Conservation (phyloP, 2,797 vertebrate species). For the Bovichtus variegatus region DNA sequence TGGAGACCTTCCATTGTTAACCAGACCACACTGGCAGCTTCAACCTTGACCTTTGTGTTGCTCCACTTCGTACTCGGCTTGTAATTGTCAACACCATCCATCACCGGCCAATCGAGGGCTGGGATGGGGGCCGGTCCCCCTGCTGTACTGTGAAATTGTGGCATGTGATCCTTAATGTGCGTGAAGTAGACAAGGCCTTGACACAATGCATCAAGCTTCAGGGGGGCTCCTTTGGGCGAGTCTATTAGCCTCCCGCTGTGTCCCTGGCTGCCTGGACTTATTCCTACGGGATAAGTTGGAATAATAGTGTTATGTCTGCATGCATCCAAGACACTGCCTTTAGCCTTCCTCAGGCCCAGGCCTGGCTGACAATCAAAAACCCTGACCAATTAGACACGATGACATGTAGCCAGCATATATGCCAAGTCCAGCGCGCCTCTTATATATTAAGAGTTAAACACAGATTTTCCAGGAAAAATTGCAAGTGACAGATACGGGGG, state of each 20-base stretch:
- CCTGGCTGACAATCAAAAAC: slow-evolving; percentile 69
- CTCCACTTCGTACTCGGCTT: slow-evolving; percentile 81
- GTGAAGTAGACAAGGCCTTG: slow-evolving; percentile 87
- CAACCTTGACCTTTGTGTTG: slow-evolving; percentile 85
- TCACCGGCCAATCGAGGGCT: slow-evolving; percentile 74
- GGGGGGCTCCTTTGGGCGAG: slow-evolving; percentile 76
- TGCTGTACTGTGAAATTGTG: slow-evolving; percentile 88
- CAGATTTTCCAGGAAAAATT: not conserved
- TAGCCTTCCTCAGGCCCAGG: slow-evolving; percentile 40
- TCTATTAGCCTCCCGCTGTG: slow-evolving; percentile 85
- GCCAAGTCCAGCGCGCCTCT: not conserved
- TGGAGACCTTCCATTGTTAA: slow-evolving; percentile 78
- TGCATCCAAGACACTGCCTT: slow-evolving; percentile 62
- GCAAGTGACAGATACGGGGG: not conserved
- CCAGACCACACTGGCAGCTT: slow-evolving; percentile 77
- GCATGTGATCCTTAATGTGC: slow-evolving; percentile 89
- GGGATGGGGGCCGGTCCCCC: slow-evolving; percentile 71
- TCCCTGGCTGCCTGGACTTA: slow-evolving; percentile 76
- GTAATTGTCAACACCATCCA: slow-evolving; percentile 85
- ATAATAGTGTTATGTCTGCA: slow-evolving; percentile 75
- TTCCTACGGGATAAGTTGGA: slow-evolving; percentile 76
- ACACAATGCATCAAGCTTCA: slow-evolving; percentile 83
- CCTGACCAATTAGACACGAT: slow-evolving; percentile 16
- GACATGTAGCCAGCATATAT: slow-evolving; percentile 17
- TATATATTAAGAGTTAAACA: slow-evolving; percentile 14